Percentiles rank a stretch among this genome's conserved stretches.
Conservation (phyloP, 2,888 invertebrate genomes). For the Acanthosepion esculentum region DNA sequence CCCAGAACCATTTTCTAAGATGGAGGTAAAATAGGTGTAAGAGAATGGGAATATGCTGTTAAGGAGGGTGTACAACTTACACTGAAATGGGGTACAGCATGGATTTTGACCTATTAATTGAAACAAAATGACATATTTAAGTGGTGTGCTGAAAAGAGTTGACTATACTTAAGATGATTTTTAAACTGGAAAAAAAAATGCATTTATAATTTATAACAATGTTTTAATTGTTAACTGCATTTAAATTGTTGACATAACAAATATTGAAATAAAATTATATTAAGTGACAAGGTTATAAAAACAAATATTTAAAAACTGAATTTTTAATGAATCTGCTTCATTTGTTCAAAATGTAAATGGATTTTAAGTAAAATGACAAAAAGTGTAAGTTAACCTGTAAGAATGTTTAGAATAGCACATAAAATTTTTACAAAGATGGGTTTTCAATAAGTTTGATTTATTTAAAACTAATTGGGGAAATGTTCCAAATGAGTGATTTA, state of each 20-base stretch:
- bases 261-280: neutral
- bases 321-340: too few species aligned
- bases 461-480: too few species aligned
- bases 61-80: slow-evolving; percentile 10
- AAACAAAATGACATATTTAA: neutral
- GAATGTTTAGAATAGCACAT: too few species aligned
- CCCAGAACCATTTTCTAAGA: slow-evolving; percentile 8
- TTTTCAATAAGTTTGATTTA: too few species aligned
- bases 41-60: neutral
- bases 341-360: too few species aligned
- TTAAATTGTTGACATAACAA: neutral
- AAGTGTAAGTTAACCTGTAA: too few species aligned
- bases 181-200: slow-evolving; percentile 23
- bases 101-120: slow-evolving; percentile 23
- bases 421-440: too few species aligned
- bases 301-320: too few species aligned
- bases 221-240: slow-evolving; percentile 36
- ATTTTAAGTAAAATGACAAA: too few species aligned
- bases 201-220: neutral
- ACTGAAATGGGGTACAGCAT: neutral
- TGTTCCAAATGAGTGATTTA: too few species aligned
- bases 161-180: neutral
- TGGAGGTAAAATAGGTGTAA: neutral
- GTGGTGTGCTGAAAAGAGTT: slow-evolving; percentile 16
- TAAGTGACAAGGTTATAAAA: neutral